Conservation (phyloP, 2,113 vertebrate species). For the Nettapus auritus region DNA sequence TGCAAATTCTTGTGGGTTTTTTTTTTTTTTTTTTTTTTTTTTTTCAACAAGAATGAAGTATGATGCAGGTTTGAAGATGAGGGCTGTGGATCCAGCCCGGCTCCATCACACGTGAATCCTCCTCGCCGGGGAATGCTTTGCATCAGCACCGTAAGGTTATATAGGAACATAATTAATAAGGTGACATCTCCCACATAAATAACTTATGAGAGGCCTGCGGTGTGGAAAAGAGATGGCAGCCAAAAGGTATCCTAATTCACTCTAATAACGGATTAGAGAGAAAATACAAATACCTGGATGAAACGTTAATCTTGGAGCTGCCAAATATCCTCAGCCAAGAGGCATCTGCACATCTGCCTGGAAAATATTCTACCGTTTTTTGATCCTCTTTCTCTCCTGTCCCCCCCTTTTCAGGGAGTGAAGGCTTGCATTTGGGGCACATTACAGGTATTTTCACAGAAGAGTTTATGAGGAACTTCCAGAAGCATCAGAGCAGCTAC, state of each 20-base stretch:
- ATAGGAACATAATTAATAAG: slow-evolving; percentile 22
- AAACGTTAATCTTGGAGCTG: neutral
- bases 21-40: no score
- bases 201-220: neutral
- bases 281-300: slow-evolving; percentile 21
- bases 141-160: neutral
- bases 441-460: neutral
- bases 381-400: neutral
- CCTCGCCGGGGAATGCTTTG: neutral
- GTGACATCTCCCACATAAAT: slow-evolving; percentile 28
- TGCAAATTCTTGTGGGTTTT: neutral
- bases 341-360: neutral
- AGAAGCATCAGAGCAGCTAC: neutral
- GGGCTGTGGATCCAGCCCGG: fast-evolving
- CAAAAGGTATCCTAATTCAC: neutral
- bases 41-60: neutral
- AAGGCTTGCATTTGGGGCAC: fast-evolving
- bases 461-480: neutral
- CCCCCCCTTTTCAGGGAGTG: neutral
- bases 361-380: neutral
- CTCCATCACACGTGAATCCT: neutral
- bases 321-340: neutral
- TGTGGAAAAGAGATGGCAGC: neutral
- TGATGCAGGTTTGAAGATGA: neutral
- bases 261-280: neutral